phyloP scores from a whole-genome alignment of 2,113 vertebrate genomes.

The Phalacrocorax aristotelis region DNA sequence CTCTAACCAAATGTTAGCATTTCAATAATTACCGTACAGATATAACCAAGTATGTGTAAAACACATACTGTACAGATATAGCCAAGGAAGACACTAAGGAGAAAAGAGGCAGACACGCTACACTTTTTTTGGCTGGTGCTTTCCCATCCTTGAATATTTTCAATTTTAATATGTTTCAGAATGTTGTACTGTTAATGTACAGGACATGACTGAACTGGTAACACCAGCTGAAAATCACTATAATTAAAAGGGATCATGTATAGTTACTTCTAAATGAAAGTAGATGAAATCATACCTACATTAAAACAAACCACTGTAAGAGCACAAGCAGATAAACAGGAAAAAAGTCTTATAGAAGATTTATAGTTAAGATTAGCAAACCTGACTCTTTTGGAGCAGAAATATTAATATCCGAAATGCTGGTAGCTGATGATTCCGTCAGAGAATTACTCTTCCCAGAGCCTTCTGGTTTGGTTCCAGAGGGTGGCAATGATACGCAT shows the following conservation, averaged over 20 bases:
- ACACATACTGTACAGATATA: background rate
- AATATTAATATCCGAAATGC: background rate
- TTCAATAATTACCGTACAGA: background rate
- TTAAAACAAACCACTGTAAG: background rate
- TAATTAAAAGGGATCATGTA: background rate
- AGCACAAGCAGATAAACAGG: background rate
- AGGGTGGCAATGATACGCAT: background rate
- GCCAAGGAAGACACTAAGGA: background rate
- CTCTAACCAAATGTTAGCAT: background rate
- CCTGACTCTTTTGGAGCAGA: conserved; percentile 7
- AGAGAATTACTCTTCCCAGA: background rate
- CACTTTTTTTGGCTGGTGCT: background rate
- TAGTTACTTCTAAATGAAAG: background rate
- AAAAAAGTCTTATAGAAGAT: background rate
- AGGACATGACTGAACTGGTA: background rate
- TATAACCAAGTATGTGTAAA: no score
- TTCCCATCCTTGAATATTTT: background rate
- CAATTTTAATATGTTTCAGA: background rate
- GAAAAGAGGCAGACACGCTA: background rate
- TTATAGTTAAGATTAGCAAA: background rate
- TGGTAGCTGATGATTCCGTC: background rate
- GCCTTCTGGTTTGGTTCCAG: conserved; percentile 6
- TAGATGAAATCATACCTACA: background rate
- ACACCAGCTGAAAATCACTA: background rate
- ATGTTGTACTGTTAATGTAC: background rate